Percentiles rank a stretch among this genome's conserved stretches.
Evolutionary conservation across 1,140 invertebrate species (phyloP).

Genomic region (Zaprionus ornatus): DNA sequence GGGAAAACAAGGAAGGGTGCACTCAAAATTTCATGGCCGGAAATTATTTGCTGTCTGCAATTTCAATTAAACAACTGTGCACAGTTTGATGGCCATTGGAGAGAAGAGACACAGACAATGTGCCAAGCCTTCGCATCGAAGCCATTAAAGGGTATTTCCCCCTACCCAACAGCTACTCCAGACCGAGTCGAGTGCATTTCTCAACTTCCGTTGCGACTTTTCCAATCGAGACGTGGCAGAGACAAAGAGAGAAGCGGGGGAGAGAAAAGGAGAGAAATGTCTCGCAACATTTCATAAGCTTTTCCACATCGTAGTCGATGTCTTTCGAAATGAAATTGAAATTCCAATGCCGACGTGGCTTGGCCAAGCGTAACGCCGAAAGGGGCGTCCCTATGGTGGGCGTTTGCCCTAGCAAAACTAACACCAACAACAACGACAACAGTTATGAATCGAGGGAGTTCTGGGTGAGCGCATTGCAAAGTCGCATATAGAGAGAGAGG

Average conservation of each 20-base stretch:
- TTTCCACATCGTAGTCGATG: slow-evolving; percentile 37
- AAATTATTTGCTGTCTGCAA: slow-evolving; percentile 77
- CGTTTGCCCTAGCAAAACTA: background rate
- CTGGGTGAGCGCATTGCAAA: slow-evolving; percentile 41
- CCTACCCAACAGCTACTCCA: background rate
- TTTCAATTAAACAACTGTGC: slow-evolving; percentile 63
- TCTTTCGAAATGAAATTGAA: slow-evolving; percentile 48
- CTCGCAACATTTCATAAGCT: slow-evolving; percentile 11
- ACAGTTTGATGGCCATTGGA: slow-evolving; percentile 38
- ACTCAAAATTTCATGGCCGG: slow-evolving; percentile 75
- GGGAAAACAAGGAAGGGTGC: slow-evolving; percentile 56
- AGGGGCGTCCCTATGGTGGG: background rate
- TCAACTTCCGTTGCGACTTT: slow-evolving; percentile 30
- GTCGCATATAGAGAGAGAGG: background rate
- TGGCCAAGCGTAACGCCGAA: slow-evolving; percentile 63
- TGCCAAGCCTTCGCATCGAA: slow-evolving; percentile 27
- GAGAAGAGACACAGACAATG: background rate
- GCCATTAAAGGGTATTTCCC: slow-evolving; percentile 10
- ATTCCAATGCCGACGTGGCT: slow-evolving; percentile 61
- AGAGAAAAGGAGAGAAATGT: background rate
- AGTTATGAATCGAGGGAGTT: slow-evolving; percentile 20
- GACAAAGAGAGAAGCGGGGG: background rate
- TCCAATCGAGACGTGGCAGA: background rate
- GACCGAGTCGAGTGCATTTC: slow-evolving; percentile 25
- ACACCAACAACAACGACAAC: slow-evolving; percentile 1